A percentile compares a stretch with the other conserved stretches of the same genome.
Conservation (phyloP, 2,797 vertebrate genomes). For the Chloroceryle inda region DNA sequence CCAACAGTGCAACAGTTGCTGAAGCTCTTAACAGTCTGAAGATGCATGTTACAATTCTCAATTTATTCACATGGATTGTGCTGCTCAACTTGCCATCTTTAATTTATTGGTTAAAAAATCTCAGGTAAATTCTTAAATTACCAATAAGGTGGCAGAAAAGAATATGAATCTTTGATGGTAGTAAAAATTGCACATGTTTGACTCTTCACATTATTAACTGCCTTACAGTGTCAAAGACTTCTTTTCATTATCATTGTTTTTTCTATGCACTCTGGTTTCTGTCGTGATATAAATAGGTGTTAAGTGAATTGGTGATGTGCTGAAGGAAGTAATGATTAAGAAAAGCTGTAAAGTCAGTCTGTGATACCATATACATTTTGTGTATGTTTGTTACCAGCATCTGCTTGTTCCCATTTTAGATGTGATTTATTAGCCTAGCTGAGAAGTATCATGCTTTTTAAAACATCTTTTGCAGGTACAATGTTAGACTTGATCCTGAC, state of each 20-base stretch:
- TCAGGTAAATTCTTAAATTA: constrained; percentile 84
- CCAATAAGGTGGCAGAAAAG: not conserved
- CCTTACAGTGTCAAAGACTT: not conserved
- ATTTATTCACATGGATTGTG: constrained; percentile 85
- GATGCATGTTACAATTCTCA: constrained; percentile 87
- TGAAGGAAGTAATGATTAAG: not conserved
- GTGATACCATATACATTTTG: not conserved
- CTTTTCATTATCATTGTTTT: not conserved
- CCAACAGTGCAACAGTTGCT: constrained; percentile 61
- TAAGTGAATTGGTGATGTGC: not conserved
- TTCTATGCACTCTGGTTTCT: not conserved
- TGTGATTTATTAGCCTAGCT: not conserved
- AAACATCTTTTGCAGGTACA: constrained; percentile 82
- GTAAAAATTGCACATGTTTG: not conserved
- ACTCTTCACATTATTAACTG: not conserved
- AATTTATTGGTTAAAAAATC: constrained; percentile 92
- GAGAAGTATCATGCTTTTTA: not conserved
- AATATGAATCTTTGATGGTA: not conserved
- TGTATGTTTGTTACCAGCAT: not conserved
- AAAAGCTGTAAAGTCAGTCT: not conserved
- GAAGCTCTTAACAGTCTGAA: constrained; percentile 86
- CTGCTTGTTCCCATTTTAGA: not conserved
- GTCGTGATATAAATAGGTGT: not conserved
- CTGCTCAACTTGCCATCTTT: constrained; percentile 89
- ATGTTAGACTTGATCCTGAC: constrained; percentile 89